Evolutionary conservation across 2,797 vertebrate genomes (phyloP), one percentile per base, ranked within the genome.

Genomic region (Schizopygopsis pylzovi): DNA sequence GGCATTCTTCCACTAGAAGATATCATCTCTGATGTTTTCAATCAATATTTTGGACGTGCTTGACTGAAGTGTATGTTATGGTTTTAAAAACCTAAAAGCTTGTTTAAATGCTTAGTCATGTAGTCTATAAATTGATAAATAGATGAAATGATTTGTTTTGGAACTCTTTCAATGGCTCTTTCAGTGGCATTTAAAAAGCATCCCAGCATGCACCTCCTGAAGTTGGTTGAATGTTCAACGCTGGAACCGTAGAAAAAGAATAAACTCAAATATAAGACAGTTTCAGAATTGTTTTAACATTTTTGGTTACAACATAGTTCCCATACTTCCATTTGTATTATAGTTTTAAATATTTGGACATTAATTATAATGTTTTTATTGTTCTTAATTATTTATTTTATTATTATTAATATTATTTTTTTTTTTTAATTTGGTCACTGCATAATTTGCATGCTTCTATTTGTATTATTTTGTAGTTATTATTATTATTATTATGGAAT

Each of bases 91-190:
- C 11, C 20, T 41, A n/a, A 71, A 71, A 13, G 11, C 7, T 28
- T 25, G 41, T n/a, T 72, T 72, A 43, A 25, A 72, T 72, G 22
- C 43, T 73, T 18, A 49, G 71, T 73, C 45, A 28, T 73, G 45
- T 49, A 47, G n/a, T 47, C 43, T 28, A 2, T 47, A 73, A 18
- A 73, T 49, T 49, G n/a, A 2, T 49, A 7, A 45, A 45, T 5
- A 28, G 4, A 52, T 71, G 1, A 71, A 71, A 43, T 71, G 0
- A 43, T n/a, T 71, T 13, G 11, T 70, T 43, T 70, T 22, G 39
- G 18, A 76, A 54, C 6, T 15, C 13, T 25, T 72, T 45, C 70
- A 72, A 6, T 45, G 13, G 22, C 6, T 25, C 13, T 25, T 73
- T 25, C 43, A 47, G 12, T 25, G 13, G 6, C 6, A 16, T 9